phyloP scores from a whole-genome alignment of 2,113 vertebrate species.

The Artemisiospiza belli region DNA sequence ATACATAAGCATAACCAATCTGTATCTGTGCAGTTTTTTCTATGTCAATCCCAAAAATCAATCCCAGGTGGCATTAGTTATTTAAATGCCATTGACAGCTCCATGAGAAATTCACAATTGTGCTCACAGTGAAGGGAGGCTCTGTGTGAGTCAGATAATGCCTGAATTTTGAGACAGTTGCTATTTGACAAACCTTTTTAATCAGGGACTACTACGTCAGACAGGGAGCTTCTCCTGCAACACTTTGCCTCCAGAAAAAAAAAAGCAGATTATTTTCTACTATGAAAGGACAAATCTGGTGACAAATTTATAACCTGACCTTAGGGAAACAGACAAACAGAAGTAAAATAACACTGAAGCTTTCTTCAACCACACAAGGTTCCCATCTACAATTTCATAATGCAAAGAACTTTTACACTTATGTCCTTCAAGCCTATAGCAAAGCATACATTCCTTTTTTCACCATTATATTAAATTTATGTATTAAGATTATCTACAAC shows the following conservation, averaged over 20 bases:
- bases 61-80: not conserved
- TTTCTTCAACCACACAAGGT: not conserved
- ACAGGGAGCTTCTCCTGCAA: not conserved
- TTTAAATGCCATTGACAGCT: not conserved
- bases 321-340: not conserved
- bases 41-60: not conserved
- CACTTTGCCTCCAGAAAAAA: not conserved
- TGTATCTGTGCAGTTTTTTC: not conserved
- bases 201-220: not conserved
- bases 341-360: not conserved
- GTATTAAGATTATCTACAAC: not conserved
- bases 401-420: not conserved
- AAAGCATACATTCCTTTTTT: not conserved
- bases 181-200: not conserved
- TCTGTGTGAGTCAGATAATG: not conserved
- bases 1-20: not conserved
- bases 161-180: not conserved
- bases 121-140: not conserved
- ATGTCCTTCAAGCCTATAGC: not conserved
- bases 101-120: not conserved
- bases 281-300: not conserved
- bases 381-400: not conserved
- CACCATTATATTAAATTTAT: not conserved
- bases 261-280: not conserved
- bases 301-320: not conserved